A percentile compares a stretch with the other conserved stretches of the same genome.
Evolutionary conservation across 2,888 invertebrate genomes (phyloP).

Genomic region (Hirtodrosophila confusa): DNA sequence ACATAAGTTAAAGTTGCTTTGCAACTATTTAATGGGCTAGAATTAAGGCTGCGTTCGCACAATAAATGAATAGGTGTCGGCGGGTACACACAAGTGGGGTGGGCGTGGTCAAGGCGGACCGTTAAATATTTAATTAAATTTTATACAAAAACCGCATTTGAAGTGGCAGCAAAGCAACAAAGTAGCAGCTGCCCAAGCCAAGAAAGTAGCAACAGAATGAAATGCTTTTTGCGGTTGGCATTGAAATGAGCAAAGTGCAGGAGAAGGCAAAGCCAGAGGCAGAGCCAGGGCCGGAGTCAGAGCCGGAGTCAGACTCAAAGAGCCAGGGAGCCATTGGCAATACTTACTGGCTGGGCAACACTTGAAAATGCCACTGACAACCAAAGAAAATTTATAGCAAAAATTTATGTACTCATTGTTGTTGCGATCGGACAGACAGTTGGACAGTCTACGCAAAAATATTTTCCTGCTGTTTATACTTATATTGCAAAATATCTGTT

Average conservation of each 20-base stretch:
- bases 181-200: slow-evolving; percentile 38
- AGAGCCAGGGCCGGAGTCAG: neutral
- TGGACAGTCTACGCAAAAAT: slow-evolving; percentile 66
- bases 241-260: slow-evolving; percentile 66
- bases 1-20: neutral
- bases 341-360: slow-evolving; percentile 35
- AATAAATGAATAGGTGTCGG: slow-evolving; percentile 20
- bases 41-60: slow-evolving; percentile 11
- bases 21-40: slow-evolving; percentile 8
- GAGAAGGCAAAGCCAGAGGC: neutral
- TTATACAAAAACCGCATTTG: slow-evolving; percentile 64
- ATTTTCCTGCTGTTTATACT: slow-evolving; percentile 76
- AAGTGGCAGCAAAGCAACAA: slow-evolving; percentile 30
- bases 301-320: neutral
- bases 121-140: slow-evolving; percentile 78
- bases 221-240: slow-evolving; percentile 78
- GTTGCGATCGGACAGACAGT: slow-evolving; percentile 26
- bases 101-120: slow-evolving; percentile 25
- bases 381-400: slow-evolving; percentile 78
- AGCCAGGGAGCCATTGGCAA: neutral
- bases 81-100: slow-evolving; percentile 1
- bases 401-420: slow-evolving; percentile 69
- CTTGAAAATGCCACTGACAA: slow-evolving; percentile 80
- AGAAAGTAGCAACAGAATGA: slow-evolving; percentile 65
- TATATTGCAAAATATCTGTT: slow-evolving; percentile 75